Evolutionary conservation across 2,888 invertebrate genomes (phyloP).

Genomic region (Alcis repandata): DNA sequence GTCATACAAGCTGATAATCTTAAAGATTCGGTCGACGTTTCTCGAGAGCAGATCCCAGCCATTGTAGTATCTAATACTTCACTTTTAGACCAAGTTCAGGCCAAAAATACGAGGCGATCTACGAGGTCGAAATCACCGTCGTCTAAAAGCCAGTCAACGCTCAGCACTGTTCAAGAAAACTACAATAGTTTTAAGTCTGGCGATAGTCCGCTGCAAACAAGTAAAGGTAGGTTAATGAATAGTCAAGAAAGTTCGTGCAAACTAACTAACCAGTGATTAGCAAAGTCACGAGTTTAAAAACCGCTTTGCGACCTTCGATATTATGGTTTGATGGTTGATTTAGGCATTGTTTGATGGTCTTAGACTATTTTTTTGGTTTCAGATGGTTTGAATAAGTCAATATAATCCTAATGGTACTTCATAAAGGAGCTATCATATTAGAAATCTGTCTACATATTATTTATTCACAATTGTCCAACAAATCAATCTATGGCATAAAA

Average conservation of each 20-base stretch:
- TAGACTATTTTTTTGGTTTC: too few relatives aligned
- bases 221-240: slow-evolving; percentile 61
- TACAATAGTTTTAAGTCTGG: slow-evolving; percentile 69
- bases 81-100: slow-evolving; percentile 47
- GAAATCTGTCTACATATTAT: too few relatives aligned
- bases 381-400: too few relatives aligned
- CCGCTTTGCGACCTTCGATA: too few relatives aligned
- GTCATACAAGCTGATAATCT: slow-evolving; percentile 66
- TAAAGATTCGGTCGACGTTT: slow-evolving; percentile 37
- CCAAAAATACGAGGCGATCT: slow-evolving; percentile 52
- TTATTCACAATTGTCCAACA: too few relatives aligned
- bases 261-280: background rate
- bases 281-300: too few relatives aligned
- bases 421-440: too few relatives aligned
- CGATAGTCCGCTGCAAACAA: slow-evolving; percentile 66
- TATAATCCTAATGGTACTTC: too few relatives aligned
- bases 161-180: slow-evolving; percentile 78
- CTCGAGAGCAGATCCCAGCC: slow-evolving; percentile 53
- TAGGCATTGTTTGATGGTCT: too few relatives aligned
- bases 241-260: background rate
- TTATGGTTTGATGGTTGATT: too few relatives aligned
- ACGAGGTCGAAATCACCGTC: slow-evolving; percentile 73
- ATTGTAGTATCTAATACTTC: slow-evolving; percentile 59
- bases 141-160: slow-evolving; percentile 72
- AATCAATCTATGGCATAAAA: too few relatives aligned